phyloP scores from a whole-genome alignment of 2,113 vertebrate genomes.

The Crotalus horridus region DNA sequence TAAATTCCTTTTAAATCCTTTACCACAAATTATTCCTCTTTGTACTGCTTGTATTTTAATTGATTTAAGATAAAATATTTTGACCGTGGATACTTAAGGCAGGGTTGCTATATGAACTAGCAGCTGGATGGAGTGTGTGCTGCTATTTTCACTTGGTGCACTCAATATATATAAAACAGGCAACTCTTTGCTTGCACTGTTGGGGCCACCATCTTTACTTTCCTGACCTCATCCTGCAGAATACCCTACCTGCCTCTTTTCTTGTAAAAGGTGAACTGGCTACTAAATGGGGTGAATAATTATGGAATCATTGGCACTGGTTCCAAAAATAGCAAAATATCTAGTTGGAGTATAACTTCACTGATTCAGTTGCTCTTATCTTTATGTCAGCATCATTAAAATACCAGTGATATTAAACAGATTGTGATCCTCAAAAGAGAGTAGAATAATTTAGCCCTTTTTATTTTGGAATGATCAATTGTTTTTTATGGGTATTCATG shows the following conservation, averaged over 20 bases:
- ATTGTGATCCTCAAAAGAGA: not conserved
- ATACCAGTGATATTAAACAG: not conserved
- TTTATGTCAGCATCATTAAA: not conserved
- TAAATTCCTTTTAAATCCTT: not conserved
- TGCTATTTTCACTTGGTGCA: not conserved
- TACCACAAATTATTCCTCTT: not conserved
- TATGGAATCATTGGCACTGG: not conserved
- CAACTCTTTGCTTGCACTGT: not conserved
- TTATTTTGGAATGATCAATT: not conserved
- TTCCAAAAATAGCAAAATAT: not conserved
- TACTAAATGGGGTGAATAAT: not conserved
- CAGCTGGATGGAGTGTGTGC: not conserved
- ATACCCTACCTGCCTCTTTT: not conserved
- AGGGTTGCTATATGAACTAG: not conserved
- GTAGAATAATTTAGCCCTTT: not conserved
- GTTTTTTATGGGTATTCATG: not conserved
- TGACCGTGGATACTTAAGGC: too few species aligned
- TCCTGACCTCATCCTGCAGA: not conserved
- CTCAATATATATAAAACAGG: not conserved
- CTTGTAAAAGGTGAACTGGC: not conserved
- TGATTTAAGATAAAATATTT: not conserved
- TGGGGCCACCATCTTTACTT: not conserved
- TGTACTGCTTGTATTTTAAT: not conserved
- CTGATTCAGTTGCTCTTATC: not conserved
- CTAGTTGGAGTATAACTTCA: too few species aligned